phyloP scores from a whole-genome alignment of 1,140 invertebrate genomes.

The Sycophila sp. region DNA sequence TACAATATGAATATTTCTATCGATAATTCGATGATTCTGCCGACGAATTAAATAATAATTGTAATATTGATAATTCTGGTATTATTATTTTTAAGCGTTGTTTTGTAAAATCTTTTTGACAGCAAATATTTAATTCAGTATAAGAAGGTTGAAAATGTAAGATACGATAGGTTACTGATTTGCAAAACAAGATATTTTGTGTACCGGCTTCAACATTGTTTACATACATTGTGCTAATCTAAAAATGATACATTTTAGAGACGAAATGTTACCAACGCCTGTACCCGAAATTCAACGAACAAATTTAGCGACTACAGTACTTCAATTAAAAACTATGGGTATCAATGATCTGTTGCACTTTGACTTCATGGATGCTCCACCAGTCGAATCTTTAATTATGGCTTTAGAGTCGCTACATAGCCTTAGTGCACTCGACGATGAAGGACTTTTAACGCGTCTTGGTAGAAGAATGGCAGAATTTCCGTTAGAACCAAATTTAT shows the following conservation, averaged over 20 bases:
- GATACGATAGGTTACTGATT: too few relatives aligned
- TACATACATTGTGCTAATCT: too few relatives aligned
- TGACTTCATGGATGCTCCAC: constrained; percentile 99
- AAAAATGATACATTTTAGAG: constrained; percentile 67
- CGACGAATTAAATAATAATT: too few relatives aligned
- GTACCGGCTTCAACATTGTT: too few relatives aligned
- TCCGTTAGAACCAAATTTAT: constrained; percentile 97
- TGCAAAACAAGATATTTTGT: too few relatives aligned
- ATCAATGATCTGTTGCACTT: constrained; percentile 99
- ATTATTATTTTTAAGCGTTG: too few relatives aligned
- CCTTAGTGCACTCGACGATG: constrained; percentile 95
- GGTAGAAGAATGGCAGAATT: constrained; percentile 99
- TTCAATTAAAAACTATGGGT: constrained; percentile 99
- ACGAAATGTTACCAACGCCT: constrained; percentile 98
- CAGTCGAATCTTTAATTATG: constrained; percentile 96
- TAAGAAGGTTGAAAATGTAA: too few relatives aligned
- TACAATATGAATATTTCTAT: too few relatives aligned
- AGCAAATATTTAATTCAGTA: too few relatives aligned
- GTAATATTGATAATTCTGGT: too few relatives aligned
- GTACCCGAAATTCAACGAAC: constrained; percentile 99
- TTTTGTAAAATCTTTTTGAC: too few relatives aligned
- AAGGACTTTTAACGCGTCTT: constrained; percentile 92
- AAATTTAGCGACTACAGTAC: constrained; percentile 93
- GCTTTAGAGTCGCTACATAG: constrained; percentile 97
- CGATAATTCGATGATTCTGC: too few relatives aligned